Evolutionary conservation across 2,113 vertebrate species (phyloP), one percentile per base, ranked within the genome.

Genomic region (Meleagris gallopavo): DNA sequence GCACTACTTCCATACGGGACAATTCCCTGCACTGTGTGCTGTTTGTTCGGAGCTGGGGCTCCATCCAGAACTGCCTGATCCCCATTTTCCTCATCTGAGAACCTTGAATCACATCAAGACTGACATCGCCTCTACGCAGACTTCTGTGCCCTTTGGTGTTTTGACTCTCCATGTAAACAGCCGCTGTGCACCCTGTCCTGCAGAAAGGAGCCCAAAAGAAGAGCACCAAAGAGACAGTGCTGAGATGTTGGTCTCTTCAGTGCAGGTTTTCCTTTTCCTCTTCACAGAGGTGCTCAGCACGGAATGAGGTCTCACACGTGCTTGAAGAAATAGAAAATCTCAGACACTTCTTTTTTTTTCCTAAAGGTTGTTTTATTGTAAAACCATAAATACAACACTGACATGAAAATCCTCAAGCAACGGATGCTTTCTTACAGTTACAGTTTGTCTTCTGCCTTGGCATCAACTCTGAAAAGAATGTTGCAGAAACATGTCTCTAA

Each of bases 331-430:
- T 0, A 91, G 65, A 84, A 94, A 93, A 73, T 4, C 74, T 9
- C 91, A 81, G 87, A 93, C 95, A 57, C 45, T 1, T 29, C 24
- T 50, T 48, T 83, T 90, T 90, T 95, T 95, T 85, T 94, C 96
- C 97, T 97, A 97, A 98, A 97, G 96, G 93, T 95, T 8, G 89
- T 98, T 98, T 98, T 98, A 98, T 98, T 98, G 98, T 96, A 98
- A 98, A 98, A 98, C 97, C 98, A 98, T 98, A 98, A 98, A 98
- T 98, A 98, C 98, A 98, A 98, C 97, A 98, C 98, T 97, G 97
- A 98, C 97, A 98, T 97, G 98, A 97, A 98, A 97, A 97, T 96
- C 94, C 97, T 97, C 96, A 97, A 97, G 97, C 97, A 97, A 98
- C 97, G 94, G 97, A 97, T 96, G 96, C 95, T 96, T 97, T 97